Evolutionary conservation across 53 echinoderm and acorn worm species (phyloP).

Genomic region (Holothuria scabra): DNA sequence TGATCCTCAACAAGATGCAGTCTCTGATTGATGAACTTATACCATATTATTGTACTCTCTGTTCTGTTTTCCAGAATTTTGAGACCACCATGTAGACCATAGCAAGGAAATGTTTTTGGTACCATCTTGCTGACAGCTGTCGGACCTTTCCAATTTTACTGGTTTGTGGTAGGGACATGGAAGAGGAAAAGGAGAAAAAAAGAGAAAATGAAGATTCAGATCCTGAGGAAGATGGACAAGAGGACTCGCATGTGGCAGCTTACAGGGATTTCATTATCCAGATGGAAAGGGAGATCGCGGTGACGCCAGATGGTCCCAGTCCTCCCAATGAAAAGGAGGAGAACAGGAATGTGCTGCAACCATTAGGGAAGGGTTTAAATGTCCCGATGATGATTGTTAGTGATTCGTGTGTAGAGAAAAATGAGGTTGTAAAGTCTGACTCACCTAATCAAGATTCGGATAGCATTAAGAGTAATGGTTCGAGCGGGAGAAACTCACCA

Average conservation of each 20-base stretch:
- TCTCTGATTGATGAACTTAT: neutral
- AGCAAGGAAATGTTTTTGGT: no score
- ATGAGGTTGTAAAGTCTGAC: slow-evolving; percentile 15
- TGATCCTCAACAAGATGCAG: no score
- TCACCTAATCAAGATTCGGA: slow-evolving; percentile 30
- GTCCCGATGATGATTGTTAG: neutral
- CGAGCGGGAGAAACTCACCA: slow-evolving; percentile 26
- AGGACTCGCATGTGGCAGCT: slow-evolving; percentile 67
- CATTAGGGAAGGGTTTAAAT: neutral
- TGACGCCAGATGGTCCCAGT: slow-evolving; percentile 6
- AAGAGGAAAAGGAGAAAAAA: neutral
- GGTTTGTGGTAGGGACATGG: neutral
- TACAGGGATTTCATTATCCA: slow-evolving; percentile 72
- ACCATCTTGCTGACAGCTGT: no score
- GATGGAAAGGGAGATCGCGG: slow-evolving; percentile 68
- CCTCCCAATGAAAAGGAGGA: neutral
- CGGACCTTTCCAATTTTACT: no score
- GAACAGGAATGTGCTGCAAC: neutral
- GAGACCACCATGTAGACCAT: no score
- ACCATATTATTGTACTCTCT: neutral
- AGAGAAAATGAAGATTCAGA: neutral
- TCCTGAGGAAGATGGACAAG: slow-evolving; percentile 19
- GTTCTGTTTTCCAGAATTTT: no score
- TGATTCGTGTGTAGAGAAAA: neutral
- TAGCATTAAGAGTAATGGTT: neutral